A percentile compares a stretch with the other conserved stretches of the same genome.
Conservation (phyloP, 1,140 invertebrate genomes). For the Drosophila setifemur region DNA sequence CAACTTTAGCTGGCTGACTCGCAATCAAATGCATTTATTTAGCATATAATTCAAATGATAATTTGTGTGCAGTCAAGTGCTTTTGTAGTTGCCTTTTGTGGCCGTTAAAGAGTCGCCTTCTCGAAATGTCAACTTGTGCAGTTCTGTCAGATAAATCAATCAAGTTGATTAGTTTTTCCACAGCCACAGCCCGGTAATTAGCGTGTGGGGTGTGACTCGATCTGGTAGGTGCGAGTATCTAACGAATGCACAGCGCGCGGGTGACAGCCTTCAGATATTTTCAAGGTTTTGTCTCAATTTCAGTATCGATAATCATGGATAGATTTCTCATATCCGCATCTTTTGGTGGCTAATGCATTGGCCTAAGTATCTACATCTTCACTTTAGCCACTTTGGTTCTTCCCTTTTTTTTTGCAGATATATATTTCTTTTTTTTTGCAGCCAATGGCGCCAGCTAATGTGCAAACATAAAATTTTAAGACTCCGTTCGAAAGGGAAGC, state of each 20-base stretch:
- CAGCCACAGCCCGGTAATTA: conserved; percentile 70
- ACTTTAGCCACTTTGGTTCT: conserved; percentile 12
- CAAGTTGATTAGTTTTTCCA: conserved; percentile 81
- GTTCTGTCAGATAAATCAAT: conserved; percentile 81
- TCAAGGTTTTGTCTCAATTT: conserved; percentile 67
- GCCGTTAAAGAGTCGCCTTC: conserved; percentile 55
- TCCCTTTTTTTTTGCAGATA: not conserved
- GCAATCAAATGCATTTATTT: conserved; percentile 80
- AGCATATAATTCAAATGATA: conserved; percentile 81
- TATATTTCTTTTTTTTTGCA: conserved; percentile 15
- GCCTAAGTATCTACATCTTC: conserved; percentile 48
- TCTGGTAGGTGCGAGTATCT: conserved; percentile 7
- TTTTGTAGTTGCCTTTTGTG: conserved; percentile 51
- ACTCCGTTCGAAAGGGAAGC: conserved; percentile 42
- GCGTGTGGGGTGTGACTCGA: conserved; percentile 43
- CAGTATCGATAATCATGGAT: conserved; percentile 21
- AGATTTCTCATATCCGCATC: conserved; percentile 20
- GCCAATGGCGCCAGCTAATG: conserved; percentile 63
- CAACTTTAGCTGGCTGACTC: not conserved
- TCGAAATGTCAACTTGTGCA: conserved; percentile 77
- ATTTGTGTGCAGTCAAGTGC: conserved; percentile 73
- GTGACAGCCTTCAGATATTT: conserved; percentile 54
- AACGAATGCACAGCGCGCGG: conserved; percentile 22
- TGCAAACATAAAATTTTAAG: conserved; percentile 79
- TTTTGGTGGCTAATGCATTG: conserved; percentile 62